phyloP scores from a whole-genome alignment of 2,113 vertebrate species.

The Archilochus colubris region DNA sequence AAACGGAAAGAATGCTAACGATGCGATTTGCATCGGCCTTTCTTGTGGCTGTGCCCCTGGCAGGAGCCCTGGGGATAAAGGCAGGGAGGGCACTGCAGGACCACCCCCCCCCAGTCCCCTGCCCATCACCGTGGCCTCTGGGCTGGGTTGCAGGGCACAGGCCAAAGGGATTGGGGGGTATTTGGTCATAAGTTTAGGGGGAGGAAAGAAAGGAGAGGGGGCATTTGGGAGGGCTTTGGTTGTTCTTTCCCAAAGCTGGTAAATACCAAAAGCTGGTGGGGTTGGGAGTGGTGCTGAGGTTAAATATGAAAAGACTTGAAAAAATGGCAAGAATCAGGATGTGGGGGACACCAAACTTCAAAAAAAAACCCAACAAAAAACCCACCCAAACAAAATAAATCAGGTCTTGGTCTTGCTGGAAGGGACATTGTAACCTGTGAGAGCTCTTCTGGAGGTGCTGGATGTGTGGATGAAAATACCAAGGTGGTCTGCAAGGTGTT shows the following conservation, averaged over 20 bases:
- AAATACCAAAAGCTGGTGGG: rapidly evolving
- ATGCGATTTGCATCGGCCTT: slow-evolving; percentile 44
- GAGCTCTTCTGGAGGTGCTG: background rate
- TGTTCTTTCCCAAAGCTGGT: background rate
- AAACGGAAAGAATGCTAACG: slow-evolving; percentile 63
- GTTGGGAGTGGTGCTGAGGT: rapidly evolving
- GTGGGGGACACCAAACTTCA: rapidly evolving
- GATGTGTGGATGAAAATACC: rapidly evolving
- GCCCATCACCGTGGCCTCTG: background rate
- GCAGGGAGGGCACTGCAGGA: background rate
- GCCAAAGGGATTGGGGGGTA: rapidly evolving
- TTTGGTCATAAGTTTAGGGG: rapidly evolving
- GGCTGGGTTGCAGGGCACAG: background rate
- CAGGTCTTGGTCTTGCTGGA: background rate
- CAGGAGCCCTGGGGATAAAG: background rate
- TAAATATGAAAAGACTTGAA: rapidly evolving
- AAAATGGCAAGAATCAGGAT: background rate
- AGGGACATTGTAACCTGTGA: background rate
- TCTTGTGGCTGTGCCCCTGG: slow-evolving; percentile 35
- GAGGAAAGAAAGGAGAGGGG: too few relatives aligned
- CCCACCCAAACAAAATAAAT: background rate
- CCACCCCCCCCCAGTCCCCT: background rate
- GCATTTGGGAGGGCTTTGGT: background rate
- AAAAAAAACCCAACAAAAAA: rapidly evolving
- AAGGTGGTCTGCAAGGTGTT: background rate